Conservation (phyloP, 2,797 vertebrate species). For the Oophaga sylvatica region DNA sequence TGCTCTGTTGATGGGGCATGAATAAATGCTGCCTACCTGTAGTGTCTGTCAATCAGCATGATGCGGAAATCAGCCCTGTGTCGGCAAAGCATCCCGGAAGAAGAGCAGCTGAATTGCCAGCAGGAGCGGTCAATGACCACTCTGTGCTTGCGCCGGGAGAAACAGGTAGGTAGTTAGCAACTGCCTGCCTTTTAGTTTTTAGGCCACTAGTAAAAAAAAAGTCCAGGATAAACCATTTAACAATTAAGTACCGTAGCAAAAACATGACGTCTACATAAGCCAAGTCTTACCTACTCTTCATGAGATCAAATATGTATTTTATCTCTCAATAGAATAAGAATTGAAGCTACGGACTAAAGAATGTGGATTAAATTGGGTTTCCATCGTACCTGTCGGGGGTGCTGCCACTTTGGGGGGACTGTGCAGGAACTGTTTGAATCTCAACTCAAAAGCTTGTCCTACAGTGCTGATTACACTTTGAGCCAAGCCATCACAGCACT, state of each 20-base stretch:
- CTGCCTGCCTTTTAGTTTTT: no score
- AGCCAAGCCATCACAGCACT: slow-evolving; percentile 91
- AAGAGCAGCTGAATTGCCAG: no score
- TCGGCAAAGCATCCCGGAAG: no score
- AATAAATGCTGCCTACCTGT: no score
- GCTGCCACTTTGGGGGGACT: slow-evolving; percentile 86
- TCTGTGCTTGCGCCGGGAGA: no score
- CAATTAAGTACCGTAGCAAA: not conserved
- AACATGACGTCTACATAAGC: no score
- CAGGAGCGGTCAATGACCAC: no score
- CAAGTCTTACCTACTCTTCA: not conserved
- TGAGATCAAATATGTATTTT: not conserved
- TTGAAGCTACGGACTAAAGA: not conserved
- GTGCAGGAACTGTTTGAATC: slow-evolving; percentile 97
- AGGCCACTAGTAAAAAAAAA: no score
- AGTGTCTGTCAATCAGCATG: no score
- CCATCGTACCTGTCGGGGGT: slow-evolving; percentile 83
- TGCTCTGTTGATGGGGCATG: no score
- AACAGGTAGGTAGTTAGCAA: no score
- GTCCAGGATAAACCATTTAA: not conserved
- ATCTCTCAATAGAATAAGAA: not conserved
- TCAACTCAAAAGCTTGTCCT: slow-evolving; percentile 95
- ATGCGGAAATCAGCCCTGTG: no score
- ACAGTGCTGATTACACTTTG: slow-evolving; percentile 96
- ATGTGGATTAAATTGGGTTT: slow-evolving; percentile 14